Evolutionary conservation across 2,888 invertebrate species (phyloP), one percentile per base, ranked within the genome.

Genomic region (Microctonus hyperodae): DNA sequence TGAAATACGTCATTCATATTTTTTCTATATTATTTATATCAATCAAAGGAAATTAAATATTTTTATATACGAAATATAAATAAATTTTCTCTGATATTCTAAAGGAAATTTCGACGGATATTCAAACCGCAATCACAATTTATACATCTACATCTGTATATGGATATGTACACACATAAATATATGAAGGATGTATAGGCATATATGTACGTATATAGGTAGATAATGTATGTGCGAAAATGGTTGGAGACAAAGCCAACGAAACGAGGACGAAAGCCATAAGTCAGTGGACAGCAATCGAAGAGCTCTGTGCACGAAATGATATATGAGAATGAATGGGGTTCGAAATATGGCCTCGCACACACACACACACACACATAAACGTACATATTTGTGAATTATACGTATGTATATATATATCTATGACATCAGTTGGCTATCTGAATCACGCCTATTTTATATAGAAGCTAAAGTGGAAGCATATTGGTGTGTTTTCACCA

Each of bases 261-360:
- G 6, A 35, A 33, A 58, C 20, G 44, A 60, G 20, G 31, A 25
- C 48, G 20, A 28, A 28, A 22, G 60, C 62, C 50, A 62, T 62
- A 62, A 62, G 50, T 62, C 53, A 51, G 62, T 62, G 51, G 23
- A 62, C 25, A 44, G 20, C 28, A 60, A 48, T 48, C 59, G 48
- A 60, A 60, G 44, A 44, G 44, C 44, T 44, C 59, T 20, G 28
- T 37, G 25, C 55, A 28, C 53, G 13, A 10, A 28, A 63, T 63
- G 63, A 63, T 63, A 51, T 40, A 63, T 53, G 37, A 37, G 22
- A 63, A 63, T 55, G 35, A 20, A 63, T 63, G 37, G 63, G 55
- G 16, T 53, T 55, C 28, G 33, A 44, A 55, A 63, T 63, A 37
- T 37, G 35, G 50, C 53, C 3, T 22, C 53, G 44, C 20, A 44